Percentiles rank a stretch among this genome's conserved stretches.
phyloP scores from a whole-genome alignment of 2,113 vertebrate species.

The Otocyon megalotis region DNA sequence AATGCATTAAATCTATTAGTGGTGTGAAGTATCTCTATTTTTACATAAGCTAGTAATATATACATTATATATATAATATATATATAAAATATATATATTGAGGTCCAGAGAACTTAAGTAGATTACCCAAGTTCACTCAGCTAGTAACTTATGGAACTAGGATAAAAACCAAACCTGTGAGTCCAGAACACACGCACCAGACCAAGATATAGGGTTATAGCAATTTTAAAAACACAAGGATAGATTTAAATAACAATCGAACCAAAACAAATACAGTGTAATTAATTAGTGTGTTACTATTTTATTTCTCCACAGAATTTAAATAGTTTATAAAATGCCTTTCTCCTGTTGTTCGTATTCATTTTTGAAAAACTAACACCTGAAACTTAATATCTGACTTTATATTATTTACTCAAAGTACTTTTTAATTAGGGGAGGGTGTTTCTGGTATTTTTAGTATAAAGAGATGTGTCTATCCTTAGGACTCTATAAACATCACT shows the following conservation, averaged over 20 bases:
- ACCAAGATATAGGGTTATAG: background rate
- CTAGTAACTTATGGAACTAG: background rate
- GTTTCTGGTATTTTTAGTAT: background rate
- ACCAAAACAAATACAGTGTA: background rate
- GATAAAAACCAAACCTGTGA: background rate
- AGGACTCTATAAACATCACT: background rate
- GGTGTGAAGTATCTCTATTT: background rate
- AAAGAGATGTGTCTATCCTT: background rate
- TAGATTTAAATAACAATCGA: background rate
- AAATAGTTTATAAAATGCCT: background rate
- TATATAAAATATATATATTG: background rate
- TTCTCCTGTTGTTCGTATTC: background rate
- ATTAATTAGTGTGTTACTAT: background rate
- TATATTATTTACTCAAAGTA: background rate
- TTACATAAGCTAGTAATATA: background rate
- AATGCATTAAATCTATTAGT: background rate
- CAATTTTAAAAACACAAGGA: background rate
- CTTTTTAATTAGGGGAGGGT: background rate
- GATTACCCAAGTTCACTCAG: slow-evolving; percentile 23
- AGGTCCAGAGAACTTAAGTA: background rate
- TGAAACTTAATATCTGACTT: background rate
- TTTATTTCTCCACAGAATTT: background rate
- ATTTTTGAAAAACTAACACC: background rate
- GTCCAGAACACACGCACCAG: background rate
- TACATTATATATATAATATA: too few species aligned